Evolutionary conservation across 2,888 invertebrate species (phyloP), one percentile per base, ranked within the genome.

Genomic region (Synanthedon vespiformis): DNA sequence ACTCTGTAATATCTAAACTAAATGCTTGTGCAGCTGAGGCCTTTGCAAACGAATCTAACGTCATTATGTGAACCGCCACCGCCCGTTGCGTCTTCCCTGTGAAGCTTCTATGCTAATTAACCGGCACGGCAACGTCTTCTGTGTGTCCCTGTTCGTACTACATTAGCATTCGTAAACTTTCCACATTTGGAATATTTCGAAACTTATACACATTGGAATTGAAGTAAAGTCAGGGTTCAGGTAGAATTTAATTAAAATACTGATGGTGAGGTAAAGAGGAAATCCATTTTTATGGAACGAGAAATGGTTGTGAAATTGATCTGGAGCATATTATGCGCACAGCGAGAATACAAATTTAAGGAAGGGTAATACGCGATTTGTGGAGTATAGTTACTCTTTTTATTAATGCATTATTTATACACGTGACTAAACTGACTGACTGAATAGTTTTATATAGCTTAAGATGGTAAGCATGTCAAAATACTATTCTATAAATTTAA

Each of bases 41-140:
- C 52, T 52, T 56, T 54, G 55, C 51, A 53, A 54, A 55, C 51
- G 56, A 60, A 57, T 61, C 55, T 61, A 61, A 61, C 60, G 56
- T 61, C 61, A 61, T 64, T 64, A 65, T 51, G 53, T 53, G 54
- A 54, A 53, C 53, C 53, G 54, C 53, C 53, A 50, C 53, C 54
- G 50, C 53, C 51, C 52, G n/a, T 48, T 53, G 54, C 52, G 52
- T 49, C 53, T 54, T 50, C 53, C 51, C 52, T 11, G 51, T 53
- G 56, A 57, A 59, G 58, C 60, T 62, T 57, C 61, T 61, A 61
- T 63, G 60, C 60, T 61, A 66, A 65, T 64, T 65, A 64, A 61
- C 60, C 57, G 56, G 54, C 56, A 57, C 57, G 56, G 54, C 56
- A 57, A 56, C 59, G 61, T 58, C 60, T 60, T 58, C 58, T 57